phyloP scores from a whole-genome alignment of 1,140 invertebrate genomes.

The Theocolax elegans region DNA sequence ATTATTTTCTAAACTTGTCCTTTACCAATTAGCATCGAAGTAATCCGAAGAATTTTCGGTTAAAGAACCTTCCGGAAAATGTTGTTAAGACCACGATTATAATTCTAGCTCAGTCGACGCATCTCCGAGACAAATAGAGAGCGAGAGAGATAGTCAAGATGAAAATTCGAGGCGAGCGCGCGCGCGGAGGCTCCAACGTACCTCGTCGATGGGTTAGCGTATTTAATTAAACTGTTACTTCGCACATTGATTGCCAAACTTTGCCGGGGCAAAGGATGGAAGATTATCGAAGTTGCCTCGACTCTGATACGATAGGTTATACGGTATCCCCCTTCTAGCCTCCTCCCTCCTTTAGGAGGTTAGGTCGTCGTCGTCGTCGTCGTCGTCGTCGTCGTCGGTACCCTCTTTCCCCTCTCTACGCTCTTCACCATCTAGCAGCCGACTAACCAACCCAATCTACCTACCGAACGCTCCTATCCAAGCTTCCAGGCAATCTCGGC shows the following conservation, averaged over 20 bases:
- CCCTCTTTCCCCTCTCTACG: not conserved
- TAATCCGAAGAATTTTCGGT: too few species aligned
- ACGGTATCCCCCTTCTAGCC: too few species aligned
- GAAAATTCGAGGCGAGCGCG: constrained; percentile 7
- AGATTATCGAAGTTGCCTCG: constrained; percentile 56
- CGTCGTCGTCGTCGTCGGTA: too few species aligned
- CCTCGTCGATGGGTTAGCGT: constrained; percentile 54
- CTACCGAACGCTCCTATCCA: constrained; percentile 36
- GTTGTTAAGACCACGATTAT: too few species aligned
- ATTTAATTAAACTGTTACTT: constrained; percentile 62
- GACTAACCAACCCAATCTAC: constrained; percentile 49
- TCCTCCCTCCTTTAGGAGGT: too few species aligned
- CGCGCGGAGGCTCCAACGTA: constrained; percentile 4
- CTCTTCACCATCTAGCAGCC: constrained; percentile 43
- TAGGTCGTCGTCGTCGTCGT: too few species aligned
- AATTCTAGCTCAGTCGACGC: too few species aligned
- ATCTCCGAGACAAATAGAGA: too few species aligned
- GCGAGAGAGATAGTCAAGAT: not conserved
- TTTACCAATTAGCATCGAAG: too few species aligned
- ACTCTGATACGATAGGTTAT: constrained; percentile 9
- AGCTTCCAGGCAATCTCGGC: constrained; percentile 31
- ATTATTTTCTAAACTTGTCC: too few species aligned
- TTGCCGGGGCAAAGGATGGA: constrained; percentile 51
- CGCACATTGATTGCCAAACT: constrained; percentile 60
- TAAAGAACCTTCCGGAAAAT: too few species aligned